Evolutionary conservation across 1,140 invertebrate species (phyloP).

Genomic region (Hydropsyche tenuis): DNA sequence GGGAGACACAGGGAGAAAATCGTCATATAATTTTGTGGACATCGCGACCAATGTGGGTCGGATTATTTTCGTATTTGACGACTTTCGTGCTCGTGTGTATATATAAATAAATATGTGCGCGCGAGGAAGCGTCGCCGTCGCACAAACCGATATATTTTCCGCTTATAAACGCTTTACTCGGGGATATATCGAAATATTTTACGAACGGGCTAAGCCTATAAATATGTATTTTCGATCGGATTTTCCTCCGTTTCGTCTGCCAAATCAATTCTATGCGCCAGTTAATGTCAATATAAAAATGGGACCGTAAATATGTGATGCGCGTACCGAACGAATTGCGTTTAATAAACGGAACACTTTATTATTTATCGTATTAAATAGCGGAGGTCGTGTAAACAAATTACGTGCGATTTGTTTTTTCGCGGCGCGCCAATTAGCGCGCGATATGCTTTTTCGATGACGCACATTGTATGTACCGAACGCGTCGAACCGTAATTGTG

Average conservation of each 20-base stretch:
- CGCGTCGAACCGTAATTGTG: no score
- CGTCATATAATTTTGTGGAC: constrained; percentile 35
- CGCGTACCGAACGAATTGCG: no score
- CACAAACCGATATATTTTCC: constrained; percentile 8
- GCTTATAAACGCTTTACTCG: constrained; percentile 23
- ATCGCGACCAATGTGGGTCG: constrained; percentile 31
- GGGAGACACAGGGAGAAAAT: no score
- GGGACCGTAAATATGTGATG: constrained; percentile 62
- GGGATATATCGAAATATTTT: constrained; percentile 9
- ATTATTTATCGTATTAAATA: no score
- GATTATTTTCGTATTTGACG: constrained; percentile 27
- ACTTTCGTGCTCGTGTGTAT: not conserved
- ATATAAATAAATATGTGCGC: no score
- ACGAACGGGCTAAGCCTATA: constrained; percentile 21
- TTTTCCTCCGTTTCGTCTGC: constrained; percentile 24
- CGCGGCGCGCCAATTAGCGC: no score
- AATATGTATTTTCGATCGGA: constrained; percentile 26
- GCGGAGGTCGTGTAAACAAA: no score
- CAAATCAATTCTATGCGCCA: constrained; percentile 27
- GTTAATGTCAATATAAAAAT: constrained; percentile 21
- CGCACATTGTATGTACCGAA: no score
- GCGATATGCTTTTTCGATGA: no score
- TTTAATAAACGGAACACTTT: no score
- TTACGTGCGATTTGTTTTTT: no score
- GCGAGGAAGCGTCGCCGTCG: not conserved